Base-by-base conservation (phyloP, 2,113 vertebrate genomes). In the Cariama cristata region DNA sequence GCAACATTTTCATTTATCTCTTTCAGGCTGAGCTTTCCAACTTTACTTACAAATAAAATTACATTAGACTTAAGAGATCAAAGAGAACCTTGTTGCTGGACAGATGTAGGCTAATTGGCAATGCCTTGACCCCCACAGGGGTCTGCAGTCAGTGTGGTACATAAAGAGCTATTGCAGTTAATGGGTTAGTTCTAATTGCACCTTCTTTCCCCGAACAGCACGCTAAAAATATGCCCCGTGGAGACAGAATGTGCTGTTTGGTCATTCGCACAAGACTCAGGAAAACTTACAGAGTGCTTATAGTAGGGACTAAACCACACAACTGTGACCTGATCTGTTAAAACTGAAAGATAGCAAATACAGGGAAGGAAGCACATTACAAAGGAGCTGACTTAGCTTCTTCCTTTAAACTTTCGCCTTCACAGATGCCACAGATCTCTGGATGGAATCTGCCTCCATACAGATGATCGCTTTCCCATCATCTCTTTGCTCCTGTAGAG, bases 131-230 rank as follows among this genome's bases (percentile, higher is more conserved):
- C 90, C 82, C 66, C 86, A 56, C 8, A 60, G 67, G 82, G 84
- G 67, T 72, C 93, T 81, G 42, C 74, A 91, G 59, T 91, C 81
- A 71, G 49, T 50, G 58, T 77, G 91, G 63, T 62, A 58, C 90
- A 76, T 55, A 95, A 93, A 92, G 90, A 97, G 91, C 89, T 73
- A 93, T 84, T 96, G 82, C 33, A 84, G 96, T 96, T 97, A 98
- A 98, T 97, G 96, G 91, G 69, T 95, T 97, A 91, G 75, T 87
- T 86, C 90, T 98, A 98, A 98, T 92, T 97, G 92, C 77, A 79
- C 83, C 86, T 95, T 75, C 82, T 94, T 96, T 97, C 55, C 52
- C 86, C 77, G 71, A 84, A 75, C 60, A 87, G 47, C 60, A 64
- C 94, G 84, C 16, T 96, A 91, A 91, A 79, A 77, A 95, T 55